phyloP scores from a whole-genome alignment of 1,140 invertebrate genomes.

The Aphidius gifuensis region DNA sequence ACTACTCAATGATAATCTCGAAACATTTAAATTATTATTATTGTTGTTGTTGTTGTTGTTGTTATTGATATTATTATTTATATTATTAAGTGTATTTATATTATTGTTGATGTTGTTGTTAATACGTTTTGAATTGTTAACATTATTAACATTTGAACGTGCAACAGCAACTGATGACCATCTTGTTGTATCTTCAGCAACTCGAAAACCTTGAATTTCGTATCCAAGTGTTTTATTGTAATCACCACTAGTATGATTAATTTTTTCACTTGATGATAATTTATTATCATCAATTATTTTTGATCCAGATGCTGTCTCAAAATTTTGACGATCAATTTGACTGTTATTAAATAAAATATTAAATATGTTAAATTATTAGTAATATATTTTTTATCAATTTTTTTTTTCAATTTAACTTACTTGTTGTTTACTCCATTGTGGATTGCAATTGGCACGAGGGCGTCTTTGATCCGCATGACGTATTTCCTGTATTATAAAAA shows the following conservation, averaged over 20 bases:
- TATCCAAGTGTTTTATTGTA: slow-evolving; percentile 21
- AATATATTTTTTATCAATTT: neutral
- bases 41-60: neutral
- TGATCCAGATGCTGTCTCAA: slow-evolving; percentile 26
- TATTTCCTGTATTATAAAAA: slow-evolving; percentile 39
- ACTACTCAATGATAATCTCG: slow-evolving; percentile 40
- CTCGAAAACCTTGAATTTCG: slow-evolving; percentile 37
- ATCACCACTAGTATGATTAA: slow-evolving; percentile 12
- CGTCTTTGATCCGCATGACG: slow-evolving; percentile 52
- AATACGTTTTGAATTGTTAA: slow-evolving; percentile 28
- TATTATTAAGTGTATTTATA: slow-evolving; percentile 27
- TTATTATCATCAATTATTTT: slow-evolving; percentile 42
- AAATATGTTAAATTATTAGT: slow-evolving; percentile 19
- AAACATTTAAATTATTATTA: slow-evolving; percentile 30
- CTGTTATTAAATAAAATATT: slow-evolving; percentile 27
- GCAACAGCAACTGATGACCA: slow-evolving; percentile 48
- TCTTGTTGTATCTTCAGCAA: slow-evolving; percentile 46
- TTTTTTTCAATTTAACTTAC: slow-evolving; percentile 36
- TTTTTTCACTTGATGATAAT: slow-evolving; percentile 25
- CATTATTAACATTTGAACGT: slow-evolving; percentile 36
- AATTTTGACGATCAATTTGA: slow-evolving; percentile 38
- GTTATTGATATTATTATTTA: slow-evolving; percentile 9
- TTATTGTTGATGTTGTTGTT: neutral
- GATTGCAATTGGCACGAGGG: slow-evolving; percentile 38
- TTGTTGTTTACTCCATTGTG: slow-evolving; percentile 49